Base-by-base conservation (phyloP, 1,140 invertebrate genomes). In the Calycopis cecrops region DNA sequence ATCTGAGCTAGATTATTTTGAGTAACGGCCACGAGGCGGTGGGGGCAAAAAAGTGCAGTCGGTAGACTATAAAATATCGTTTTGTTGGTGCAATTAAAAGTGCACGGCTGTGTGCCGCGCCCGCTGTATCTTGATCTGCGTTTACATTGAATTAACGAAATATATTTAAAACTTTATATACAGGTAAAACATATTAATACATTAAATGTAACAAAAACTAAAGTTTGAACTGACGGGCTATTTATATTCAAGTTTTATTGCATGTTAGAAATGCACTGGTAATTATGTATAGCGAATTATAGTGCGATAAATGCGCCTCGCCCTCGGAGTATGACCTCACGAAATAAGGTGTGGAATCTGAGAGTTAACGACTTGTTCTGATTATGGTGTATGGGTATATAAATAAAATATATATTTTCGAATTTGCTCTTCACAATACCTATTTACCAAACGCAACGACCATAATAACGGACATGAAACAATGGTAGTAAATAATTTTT, bases 1-100 rank as follows among this genome's bases (percentile, higher is more conserved):
- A 85, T 82, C 75, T 71, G 67, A 61, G 63, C 53, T 75, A 81
- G 82, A 85, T 85, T 74, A 83, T 81, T 85, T 82, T 83, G 79
- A 85, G 61, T 79, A 79, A 85, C 73, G 67, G 64, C 51, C 40
- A 40, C 55, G 49, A 47, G 55, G 65, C 52, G 42, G 56, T 57
- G 54, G 48, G 63, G 62, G 57, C 59, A 72, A 81, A 84, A 81
- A 79, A 73, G 57, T 66, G 68, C 63, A 67, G 62, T 60, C 60
- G 65, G 65, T 60, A 63, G 71, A 77, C 62, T 67, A 72, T 79
- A 76, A 79, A 79, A 77, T 79, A 84, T 81, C 54, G 76, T 79
- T 76, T 78, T 70, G 66, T 60, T 71, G 60, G 60, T 69, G 71
- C 75, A 83, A 82, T 82, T 82, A 85, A 85, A 80, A 79, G 65